Evolutionary conservation across 2,888 invertebrate genomes (phyloP).

Genomic region (Antheraea yamamai): DNA sequence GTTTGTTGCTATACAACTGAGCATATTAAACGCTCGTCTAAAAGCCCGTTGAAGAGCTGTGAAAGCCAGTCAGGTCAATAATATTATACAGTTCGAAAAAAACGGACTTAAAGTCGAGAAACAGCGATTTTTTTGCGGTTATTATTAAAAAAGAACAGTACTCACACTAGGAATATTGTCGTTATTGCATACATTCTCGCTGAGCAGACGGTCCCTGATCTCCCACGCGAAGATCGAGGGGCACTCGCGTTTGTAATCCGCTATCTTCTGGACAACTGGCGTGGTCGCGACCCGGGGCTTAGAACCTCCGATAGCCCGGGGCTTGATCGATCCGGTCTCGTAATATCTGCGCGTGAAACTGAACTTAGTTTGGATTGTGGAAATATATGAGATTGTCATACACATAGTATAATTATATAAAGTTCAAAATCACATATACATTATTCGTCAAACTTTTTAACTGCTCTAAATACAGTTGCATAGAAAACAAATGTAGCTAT

Average conservation of each 20-base stretch:
- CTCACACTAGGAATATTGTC: slow-evolving; percentile 99
- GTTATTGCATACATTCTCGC: slow-evolving; percentile 97
- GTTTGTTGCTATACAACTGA: too few relatives aligned
- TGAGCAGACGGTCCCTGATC: slow-evolving; percentile 95
- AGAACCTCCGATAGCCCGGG: slow-evolving; percentile 97
- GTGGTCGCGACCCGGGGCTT: slow-evolving; percentile 97
- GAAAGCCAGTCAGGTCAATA: too few relatives aligned
- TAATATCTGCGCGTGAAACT: slow-evolving; percentile 90
- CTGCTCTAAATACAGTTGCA: too few relatives aligned
- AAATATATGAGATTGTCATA: slow-evolving; percentile 48
- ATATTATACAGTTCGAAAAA: too few relatives aligned
- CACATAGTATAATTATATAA: slow-evolving; percentile 10
- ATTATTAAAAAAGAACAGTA: slow-evolving; percentile 53
- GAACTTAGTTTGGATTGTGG: slow-evolving; percentile 74
- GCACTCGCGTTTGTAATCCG: slow-evolving; percentile 98
- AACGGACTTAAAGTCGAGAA: too few relatives aligned
- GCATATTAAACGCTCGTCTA: too few relatives aligned
- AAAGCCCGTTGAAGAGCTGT: too few relatives aligned
- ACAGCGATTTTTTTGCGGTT: too few relatives aligned
- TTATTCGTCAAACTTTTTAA: too few relatives aligned
- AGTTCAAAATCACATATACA: too few relatives aligned
- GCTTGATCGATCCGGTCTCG: slow-evolving; percentile 98
- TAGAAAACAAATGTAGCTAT: too few relatives aligned
- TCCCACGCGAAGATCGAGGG: slow-evolving; percentile 99
- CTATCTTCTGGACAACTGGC: slow-evolving; percentile 96